Conservation (phyloP, 2,888 invertebrate genomes). For the Rhabditoides inermis region DNA sequence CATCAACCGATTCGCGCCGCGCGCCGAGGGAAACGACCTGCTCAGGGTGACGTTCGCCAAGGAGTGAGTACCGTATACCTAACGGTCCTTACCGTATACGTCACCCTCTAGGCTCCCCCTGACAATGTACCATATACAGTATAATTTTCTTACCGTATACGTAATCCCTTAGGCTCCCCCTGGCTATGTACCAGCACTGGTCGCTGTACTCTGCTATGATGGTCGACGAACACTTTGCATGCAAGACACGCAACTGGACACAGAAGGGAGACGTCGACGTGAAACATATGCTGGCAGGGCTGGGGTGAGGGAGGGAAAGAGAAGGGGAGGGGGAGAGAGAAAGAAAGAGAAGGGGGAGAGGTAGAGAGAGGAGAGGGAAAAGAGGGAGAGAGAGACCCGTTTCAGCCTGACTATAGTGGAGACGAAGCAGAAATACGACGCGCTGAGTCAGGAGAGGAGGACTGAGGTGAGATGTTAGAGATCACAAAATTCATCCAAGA, state of each 20-base stretch:
- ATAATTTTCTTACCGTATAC: background rate
- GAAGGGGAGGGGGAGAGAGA: constrained; percentile 35
- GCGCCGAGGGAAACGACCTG: constrained; percentile 22
- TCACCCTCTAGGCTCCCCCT: constrained; percentile 36
- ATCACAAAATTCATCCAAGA: too few species aligned
- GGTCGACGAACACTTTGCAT: constrained; percentile 37
- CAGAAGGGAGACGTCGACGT: constrained; percentile 39
- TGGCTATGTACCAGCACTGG: constrained; percentile 45
- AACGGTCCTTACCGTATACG: constrained; percentile 2
- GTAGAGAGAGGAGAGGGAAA: background rate
- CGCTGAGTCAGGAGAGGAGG: constrained; percentile 30
- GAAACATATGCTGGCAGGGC: constrained; percentile 26
- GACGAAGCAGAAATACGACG: constrained; percentile 32
- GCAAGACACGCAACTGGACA: constrained; percentile 41
- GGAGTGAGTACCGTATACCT: too few species aligned
- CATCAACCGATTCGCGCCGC: constrained; percentile 19
- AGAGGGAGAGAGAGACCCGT: background rate
- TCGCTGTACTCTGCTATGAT: constrained; percentile 37
- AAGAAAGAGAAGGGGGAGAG: constrained; percentile 24
- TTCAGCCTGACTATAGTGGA: constrained; percentile 41
- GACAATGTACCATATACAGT: constrained; percentile 41
- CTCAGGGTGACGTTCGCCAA: constrained; percentile 37
- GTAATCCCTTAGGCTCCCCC: constrained; percentile 32
- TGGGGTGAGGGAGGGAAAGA: constrained; percentile 37
- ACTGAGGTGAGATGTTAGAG: constrained; percentile 15